A percentile compares a stretch with the other conserved stretches of the same genome.
These are phyloP conservation scores for Drosophila sulfurigaster DNA, from an alignment of 1,140 invertebrate species.

Conservation along the genomic window DNA sequence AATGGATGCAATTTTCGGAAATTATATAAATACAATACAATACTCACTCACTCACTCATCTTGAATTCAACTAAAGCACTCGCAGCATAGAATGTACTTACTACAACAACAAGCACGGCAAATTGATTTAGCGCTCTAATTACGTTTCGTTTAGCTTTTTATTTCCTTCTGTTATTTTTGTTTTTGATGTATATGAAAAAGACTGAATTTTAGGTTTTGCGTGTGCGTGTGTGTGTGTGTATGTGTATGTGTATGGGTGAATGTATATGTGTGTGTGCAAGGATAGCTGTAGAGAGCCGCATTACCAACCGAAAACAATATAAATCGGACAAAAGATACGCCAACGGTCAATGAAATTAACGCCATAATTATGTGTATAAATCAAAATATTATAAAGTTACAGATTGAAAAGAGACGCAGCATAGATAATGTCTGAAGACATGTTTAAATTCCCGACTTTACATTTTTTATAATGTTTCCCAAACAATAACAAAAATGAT, in stretches of 20 bases:
- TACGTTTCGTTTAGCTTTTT: constrained; percentile 27
- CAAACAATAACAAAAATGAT: constrained; percentile 16
- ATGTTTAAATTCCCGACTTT: no score
- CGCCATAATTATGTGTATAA: no score
- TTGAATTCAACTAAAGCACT: constrained; percentile 27
- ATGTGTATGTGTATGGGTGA: not conserved
- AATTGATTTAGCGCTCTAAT: constrained; percentile 34
- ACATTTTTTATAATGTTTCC: no score
- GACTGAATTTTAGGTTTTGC: constrained; percentile 67
- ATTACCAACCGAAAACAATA: no score
- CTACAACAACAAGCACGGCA: constrained; percentile 6
- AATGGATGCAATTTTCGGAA: not conserved
- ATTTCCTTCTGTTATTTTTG: constrained; percentile 12
- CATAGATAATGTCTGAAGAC: no score
- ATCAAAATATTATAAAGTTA: no score
- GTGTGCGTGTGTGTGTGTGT: constrained; percentile 5
- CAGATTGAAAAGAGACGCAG: no score
- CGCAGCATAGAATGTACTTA: constrained; percentile 23
- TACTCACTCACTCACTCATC: constrained; percentile 27
- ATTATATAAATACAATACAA: not conserved
- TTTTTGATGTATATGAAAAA: constrained; percentile 64
- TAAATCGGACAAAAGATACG: no score
- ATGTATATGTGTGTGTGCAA: no score
- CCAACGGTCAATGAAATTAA: no score
- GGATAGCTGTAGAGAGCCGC: no score